These are phyloP conservation scores for Rhyacichthys aspro DNA, from an alignment of 2,797 vertebrate species.

Conservation along the genomic window DNA sequence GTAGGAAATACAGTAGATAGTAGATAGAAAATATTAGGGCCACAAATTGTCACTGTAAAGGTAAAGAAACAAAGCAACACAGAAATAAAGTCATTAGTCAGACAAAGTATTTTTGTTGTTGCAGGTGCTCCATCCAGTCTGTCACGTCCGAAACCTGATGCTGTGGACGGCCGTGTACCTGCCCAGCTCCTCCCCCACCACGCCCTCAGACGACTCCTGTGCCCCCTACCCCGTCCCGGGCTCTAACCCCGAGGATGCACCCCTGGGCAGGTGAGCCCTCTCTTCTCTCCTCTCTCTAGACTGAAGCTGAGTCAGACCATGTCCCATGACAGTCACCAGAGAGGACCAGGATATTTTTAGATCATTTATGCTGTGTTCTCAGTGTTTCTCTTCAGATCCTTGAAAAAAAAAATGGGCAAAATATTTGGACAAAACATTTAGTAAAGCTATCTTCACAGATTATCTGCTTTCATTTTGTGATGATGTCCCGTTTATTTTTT, in stretches of 20 bases:
- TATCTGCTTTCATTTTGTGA: conserved; percentile 8
- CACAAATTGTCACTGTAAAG: too few species aligned
- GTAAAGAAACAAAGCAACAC: too few species aligned
- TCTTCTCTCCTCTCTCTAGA: conserved; percentile 57
- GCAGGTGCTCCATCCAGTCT: conserved; percentile 96
- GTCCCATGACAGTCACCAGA: conserved; percentile 20
- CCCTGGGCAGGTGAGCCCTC: conserved; percentile 91
- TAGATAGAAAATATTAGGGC: too few species aligned
- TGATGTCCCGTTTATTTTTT: neutral
- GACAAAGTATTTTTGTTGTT: conserved; percentile 14
- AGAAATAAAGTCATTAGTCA: too few species aligned
- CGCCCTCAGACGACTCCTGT: conserved; percentile 91
- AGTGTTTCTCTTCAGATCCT: conserved; percentile 6
- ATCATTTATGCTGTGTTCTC: conserved; percentile 14
- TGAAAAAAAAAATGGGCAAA: conserved; percentile 11
- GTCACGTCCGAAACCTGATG: conserved; percentile 96
- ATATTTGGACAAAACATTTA: conserved; percentile 15
- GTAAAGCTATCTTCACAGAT: conserved; percentile 5
- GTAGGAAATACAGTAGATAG: too few species aligned
- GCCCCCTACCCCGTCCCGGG: conserved; percentile 90
- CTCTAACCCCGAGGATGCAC: conserved; percentile 88
- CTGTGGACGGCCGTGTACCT: conserved; percentile 97
- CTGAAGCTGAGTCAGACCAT: neutral
- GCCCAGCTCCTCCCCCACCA: conserved; percentile 93
- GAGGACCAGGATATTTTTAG: conserved; percentile 17